Base-by-base conservation (phyloP, 1,140 invertebrate species). In the Glomeris maerens region DNA sequence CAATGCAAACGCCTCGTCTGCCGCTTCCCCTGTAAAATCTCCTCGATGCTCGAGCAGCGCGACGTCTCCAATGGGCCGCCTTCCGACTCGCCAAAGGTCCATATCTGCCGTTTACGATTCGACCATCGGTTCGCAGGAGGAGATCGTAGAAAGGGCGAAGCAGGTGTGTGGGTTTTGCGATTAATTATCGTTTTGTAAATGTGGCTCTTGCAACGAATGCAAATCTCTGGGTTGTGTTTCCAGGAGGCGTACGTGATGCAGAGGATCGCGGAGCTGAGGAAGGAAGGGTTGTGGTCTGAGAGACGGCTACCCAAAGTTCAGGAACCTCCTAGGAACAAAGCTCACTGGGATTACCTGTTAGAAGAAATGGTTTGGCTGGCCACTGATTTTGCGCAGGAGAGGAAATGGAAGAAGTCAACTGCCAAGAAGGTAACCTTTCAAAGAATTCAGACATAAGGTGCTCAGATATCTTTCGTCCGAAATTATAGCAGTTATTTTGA, bases 291-390 rank as follows among this genome's bases (percentile, higher is more conserved):
- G 57, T 97, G 92, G 93, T 82, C 87, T 40, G 84, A 91, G 62
- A 79, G 83, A 64, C 74, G 90, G 55, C 72, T 97, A 62, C 91
- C 92, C 2, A 93, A 94, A 72, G 77, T 93, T 22, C 79, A 89
- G 60, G 92, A 97, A 71, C 85, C 89, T 50, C 74, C 80, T 38
- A 73, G 90, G 57, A 72, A 78, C 17, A 97, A 97, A 72, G 81
- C 84, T n/a, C 94, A 98, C 65, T 98, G 93, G 93, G 95, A 98
- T 66, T 98, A 94, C 68, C 73, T 99, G 44, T 66, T 98, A 7
- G 95, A 98, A 67, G 95, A 99, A 70, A 96, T 98, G 88, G 81
- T 84, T 22, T 99, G 95, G 95, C 72, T 99, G 46, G 87, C 92
- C 29, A 84, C 88, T 31, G 94, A 98, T 70, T 98, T 98, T 74